A percentile compares a stretch with the other conserved stretches of the same genome.
Evolutionary conservation across 2,113 vertebrate genomes (phyloP).

Genomic region (Mormyrus iriodes): DNA sequence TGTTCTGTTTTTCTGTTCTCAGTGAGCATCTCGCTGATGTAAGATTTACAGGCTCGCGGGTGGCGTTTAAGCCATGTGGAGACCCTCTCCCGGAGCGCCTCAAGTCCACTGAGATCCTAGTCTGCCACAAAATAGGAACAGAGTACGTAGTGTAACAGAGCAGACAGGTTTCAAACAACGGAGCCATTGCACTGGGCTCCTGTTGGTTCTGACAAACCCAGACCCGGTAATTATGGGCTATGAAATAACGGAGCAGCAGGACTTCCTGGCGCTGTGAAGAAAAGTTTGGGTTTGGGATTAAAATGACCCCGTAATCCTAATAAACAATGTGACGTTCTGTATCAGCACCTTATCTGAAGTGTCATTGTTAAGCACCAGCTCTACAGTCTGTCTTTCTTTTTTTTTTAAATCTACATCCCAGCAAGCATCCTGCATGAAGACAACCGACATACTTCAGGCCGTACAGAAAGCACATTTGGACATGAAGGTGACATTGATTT

Average conservation of each 20-base stretch:
- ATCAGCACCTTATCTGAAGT: not conserved
- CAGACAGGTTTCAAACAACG: not conserved
- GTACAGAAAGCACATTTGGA: not conserved
- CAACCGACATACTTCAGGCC: not conserved
- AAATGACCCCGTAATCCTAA: not conserved
- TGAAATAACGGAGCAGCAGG: not conserved
- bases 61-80: not conserved
- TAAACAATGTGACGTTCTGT: not conserved
- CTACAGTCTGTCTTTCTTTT: not conserved
- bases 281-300: not conserved
- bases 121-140: not conserved
- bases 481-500: constrained; percentile 29
- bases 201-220: not conserved
- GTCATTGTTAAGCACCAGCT: not conserved
- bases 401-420: not conserved
- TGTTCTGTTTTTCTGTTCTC: not conserved
- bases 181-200: not conserved
- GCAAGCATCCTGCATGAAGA: too few species aligned
- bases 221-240: constrained; percentile 11
- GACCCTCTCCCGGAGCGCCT: not conserved
- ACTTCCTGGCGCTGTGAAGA: constrained; percentile 1
- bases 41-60: not conserved
- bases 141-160: not conserved
- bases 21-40: not conserved
- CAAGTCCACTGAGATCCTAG: not conserved